Percentiles rank a stretch among this genome's conserved stretches.
These are phyloP conservation scores for Ia io DNA, from an alignment of 2,113 vertebrate genomes.

Conservation along the genomic window DNA sequence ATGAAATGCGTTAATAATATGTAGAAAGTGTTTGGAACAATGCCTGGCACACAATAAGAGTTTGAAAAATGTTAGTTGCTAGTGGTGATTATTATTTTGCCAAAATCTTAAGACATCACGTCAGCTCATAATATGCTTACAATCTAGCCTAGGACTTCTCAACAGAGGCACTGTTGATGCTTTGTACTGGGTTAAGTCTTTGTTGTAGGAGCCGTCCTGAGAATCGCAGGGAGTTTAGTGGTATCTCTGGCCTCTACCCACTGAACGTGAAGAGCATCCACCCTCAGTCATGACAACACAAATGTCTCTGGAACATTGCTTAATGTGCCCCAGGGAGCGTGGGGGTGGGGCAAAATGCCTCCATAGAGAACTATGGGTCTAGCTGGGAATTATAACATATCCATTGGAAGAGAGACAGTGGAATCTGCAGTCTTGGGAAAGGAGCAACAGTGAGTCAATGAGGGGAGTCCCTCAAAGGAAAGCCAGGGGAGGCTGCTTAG, in stretches of 20 bases:
- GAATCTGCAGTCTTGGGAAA: background rate
- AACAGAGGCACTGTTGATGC: background rate
- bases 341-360: background rate
- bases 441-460: background rate
- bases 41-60: background rate
- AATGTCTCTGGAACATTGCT: conserved; percentile 11
- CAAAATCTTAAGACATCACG: background rate
- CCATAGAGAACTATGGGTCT: background rate
- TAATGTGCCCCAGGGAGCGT: background rate
- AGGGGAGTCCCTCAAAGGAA: background rate
- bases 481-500: background rate
- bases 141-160: background rate
- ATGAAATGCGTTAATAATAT: background rate
- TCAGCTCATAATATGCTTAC: background rate
- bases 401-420: background rate
- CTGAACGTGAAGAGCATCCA: background rate
- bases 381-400: background rate
- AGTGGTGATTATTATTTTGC: conserved; percentile 37
- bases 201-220: background rate
- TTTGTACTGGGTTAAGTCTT: background rate
- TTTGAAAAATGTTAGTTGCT: background rate
- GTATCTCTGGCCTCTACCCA: background rate
- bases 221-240: background rate
- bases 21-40: background rate
- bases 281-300: background rate